phyloP scores from a whole-genome alignment of 2,888 invertebrate genomes.

The Philereme vetulata region DNA sequence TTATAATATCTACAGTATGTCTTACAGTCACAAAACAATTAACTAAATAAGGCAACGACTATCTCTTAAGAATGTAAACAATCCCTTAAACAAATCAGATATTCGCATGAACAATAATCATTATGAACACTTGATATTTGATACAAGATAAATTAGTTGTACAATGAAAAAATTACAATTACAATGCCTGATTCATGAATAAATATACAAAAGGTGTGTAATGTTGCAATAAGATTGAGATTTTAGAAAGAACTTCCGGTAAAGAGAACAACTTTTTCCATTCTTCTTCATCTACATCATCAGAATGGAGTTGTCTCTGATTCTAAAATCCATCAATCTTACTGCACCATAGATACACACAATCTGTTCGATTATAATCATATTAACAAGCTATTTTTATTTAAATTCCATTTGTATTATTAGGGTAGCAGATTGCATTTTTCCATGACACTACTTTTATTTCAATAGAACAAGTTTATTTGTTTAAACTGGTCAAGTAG shows the following conservation, averaged over 20 bases:
- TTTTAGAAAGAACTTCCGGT: no score
- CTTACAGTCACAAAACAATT: constrained; percentile 81
- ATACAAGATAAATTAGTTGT: constrained; percentile 27
- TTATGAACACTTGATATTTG: constrained; percentile 26
- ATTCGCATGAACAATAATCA: constrained; percentile 21
- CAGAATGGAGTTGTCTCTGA: no score
- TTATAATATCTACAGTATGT: constrained; percentile 70
- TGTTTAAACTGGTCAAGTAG: constrained; percentile 15
- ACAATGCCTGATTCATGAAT: constrained; percentile 46
- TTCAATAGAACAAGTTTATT: constrained; percentile 20
- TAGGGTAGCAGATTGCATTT: constrained; percentile 9
- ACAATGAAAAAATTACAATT: constrained; percentile 50
- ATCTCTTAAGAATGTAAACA: constrained; percentile 74
- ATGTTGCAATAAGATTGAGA: no score
- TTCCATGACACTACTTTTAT: constrained; percentile 11
- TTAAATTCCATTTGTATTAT: constrained; percentile 7
- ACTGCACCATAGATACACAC: constrained; percentile 29
- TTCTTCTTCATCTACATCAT: no score
- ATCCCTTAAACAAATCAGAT: constrained; percentile 51
- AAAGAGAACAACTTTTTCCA: no score
- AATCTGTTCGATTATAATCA: constrained; percentile 30
- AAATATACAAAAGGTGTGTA: constrained; percentile 39
- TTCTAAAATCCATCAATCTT: no score
- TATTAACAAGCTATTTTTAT: constrained; percentile 29
- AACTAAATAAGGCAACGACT: constrained; percentile 84